phyloP scores from a whole-genome alignment of 1,140 invertebrate genomes.

The Popillia japonica region DNA sequence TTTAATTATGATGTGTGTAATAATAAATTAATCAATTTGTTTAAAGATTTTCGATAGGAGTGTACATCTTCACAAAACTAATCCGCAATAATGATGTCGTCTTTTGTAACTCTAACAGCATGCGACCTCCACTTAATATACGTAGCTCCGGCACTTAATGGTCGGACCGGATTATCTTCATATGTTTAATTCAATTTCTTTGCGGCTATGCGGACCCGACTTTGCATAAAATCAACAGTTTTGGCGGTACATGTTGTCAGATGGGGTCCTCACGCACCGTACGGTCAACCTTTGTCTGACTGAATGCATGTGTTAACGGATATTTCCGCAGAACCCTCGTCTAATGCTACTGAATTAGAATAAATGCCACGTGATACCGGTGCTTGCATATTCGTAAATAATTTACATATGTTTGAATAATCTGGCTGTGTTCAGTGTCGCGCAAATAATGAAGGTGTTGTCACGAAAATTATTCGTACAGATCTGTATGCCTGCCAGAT shows the following conservation, averaged over 20 bases:
- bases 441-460: not conserved
- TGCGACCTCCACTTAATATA: not conserved
- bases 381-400: constrained; percentile 7
- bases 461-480: no score
- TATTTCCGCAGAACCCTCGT: not conserved
- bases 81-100: not conserved
- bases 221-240: constrained; percentile 19
- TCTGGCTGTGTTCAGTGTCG: not conserved
- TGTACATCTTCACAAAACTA: not conserved
- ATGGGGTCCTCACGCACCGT: not conserved
- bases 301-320: constrained; percentile 1
- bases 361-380: not conserved
- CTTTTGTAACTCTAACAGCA: not conserved
- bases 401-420: constrained; percentile 19
- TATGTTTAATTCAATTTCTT: constrained; percentile 19
- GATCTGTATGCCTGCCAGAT: no score
- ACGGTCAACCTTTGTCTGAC: constrained; percentile 17
- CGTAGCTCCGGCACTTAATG: not conserved
- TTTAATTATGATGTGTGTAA: no score
- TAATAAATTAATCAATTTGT: no score
- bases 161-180: constrained; percentile 10
- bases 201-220: not conserved
- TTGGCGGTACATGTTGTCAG: not conserved
- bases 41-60: no score
- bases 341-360: constrained; percentile 6